A percentile compares a stretch with the other conserved stretches of the same genome.
phyloP scores from a whole-genome alignment of 2,888 invertebrate species.

The Luperina nickerlii region DNA sequence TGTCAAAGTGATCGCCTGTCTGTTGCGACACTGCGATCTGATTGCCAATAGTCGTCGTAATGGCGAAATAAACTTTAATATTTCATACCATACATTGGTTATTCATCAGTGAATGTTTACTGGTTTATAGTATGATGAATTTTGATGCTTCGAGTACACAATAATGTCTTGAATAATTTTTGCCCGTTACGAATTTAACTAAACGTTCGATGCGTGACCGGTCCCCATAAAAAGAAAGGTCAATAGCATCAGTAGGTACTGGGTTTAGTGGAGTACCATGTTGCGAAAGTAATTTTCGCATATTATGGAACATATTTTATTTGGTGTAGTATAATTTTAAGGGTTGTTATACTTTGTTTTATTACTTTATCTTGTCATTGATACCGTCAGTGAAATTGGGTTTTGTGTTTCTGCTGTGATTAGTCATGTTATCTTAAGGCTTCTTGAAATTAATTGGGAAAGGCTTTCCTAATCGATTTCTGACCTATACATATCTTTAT shows the following conservation, averaged over 20 bases:
- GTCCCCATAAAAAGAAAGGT: conserved; percentile 65
- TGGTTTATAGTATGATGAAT: conserved; percentile 9
- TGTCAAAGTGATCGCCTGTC: background rate
- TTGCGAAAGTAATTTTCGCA: conserved; percentile 58
- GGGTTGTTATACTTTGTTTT: background rate
- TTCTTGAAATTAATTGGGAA: conserved; percentile 9
- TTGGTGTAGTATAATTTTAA: conserved; percentile 10
- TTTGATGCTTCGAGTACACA: conserved; percentile 14
- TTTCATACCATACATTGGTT: conserved; percentile 10
- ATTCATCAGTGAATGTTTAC: conserved; percentile 5
- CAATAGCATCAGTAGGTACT: conserved; percentile 57
- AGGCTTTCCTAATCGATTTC: background rate
- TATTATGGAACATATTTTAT: conserved; percentile 26
- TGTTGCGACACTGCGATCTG: background rate
- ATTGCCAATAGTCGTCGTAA: conserved; percentile 6
- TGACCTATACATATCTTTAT: background rate
- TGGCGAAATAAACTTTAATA: conserved; percentile 28
- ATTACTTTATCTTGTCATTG: background rate
- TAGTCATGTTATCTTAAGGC: conserved; percentile 23
- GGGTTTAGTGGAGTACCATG: conserved; percentile 56
- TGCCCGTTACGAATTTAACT: conserved; percentile 55
- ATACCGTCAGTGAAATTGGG: background rate
- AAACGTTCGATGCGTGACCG: conserved; percentile 69
- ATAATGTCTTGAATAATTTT: conserved; percentile 51
- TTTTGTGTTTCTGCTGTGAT: background rate